These are phyloP conservation scores for Noctua pronuba DNA, from an alignment of 2,888 invertebrate genomes.

Conservation along the genomic window DNA sequence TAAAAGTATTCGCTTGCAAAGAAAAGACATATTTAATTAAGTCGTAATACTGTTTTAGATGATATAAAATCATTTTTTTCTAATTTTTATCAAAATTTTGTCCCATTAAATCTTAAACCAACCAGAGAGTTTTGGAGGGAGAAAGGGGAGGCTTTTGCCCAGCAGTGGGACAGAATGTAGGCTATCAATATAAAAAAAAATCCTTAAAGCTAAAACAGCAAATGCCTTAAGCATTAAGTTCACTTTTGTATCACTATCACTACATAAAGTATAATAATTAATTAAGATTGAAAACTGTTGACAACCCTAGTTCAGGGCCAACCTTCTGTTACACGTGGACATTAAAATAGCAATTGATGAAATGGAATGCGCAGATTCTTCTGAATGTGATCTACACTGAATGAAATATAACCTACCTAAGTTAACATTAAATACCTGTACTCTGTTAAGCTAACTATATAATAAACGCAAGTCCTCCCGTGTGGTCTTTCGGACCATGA, in stretches of 20 bases:
- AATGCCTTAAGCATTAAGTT: neutral
- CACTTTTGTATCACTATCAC: neutral
- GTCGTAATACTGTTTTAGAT: neutral
- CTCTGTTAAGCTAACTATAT: too few species aligned
- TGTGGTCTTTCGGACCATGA: too few species aligned
- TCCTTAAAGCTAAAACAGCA: neutral
- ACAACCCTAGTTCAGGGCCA: neutral
- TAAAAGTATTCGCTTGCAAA: neutral
- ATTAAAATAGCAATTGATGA: constrained; percentile 14
- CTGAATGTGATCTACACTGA: neutral
- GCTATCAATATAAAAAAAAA: too few species aligned
- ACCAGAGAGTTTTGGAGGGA: too few species aligned
- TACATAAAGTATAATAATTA: neutral
- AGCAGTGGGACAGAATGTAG: too few species aligned
- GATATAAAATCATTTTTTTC: neutral
- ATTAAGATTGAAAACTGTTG: neutral
- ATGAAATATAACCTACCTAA: too few species aligned
- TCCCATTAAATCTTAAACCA: too few species aligned
- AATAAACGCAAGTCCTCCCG: too few species aligned
- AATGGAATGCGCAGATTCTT: neutral
- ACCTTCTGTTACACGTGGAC: constrained; percentile 5
- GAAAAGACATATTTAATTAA: neutral
- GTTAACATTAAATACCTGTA: neutral
- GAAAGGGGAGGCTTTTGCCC: too few species aligned
- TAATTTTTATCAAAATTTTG: neutral